phyloP scores from a whole-genome alignment of 2,888 invertebrate species.

The Cosmia pyralina region DNA sequence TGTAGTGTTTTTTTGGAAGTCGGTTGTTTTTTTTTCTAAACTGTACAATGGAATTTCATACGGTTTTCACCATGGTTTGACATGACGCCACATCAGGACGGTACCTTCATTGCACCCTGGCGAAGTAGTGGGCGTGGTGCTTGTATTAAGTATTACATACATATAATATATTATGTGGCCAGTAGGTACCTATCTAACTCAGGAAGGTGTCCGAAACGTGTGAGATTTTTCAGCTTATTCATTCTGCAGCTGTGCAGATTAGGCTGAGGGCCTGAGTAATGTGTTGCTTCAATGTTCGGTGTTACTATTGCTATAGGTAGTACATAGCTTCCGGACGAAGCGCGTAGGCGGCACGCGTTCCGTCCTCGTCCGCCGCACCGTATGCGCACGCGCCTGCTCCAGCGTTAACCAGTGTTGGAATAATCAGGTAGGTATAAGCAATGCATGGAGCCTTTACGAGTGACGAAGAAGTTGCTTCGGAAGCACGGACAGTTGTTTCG shows the following conservation, averaged over 20 bases:
- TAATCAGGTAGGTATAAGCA: not conserved
- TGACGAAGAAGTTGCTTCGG: not conserved
- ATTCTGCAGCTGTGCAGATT: constrained; percentile 33
- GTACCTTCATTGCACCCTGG: too few relatives aligned
- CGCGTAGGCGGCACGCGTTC: constrained; percentile 36
- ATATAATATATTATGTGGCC: too few relatives aligned
- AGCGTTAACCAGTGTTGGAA: constrained; percentile 1
- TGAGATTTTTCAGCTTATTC: not conserved
- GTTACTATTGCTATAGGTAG: not conserved
- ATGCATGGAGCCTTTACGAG: not conserved
- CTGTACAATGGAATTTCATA: too few relatives aligned
- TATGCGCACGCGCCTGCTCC: not conserved
- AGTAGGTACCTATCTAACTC: not conserved
- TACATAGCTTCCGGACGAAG: constrained; percentile 35
- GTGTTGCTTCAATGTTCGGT: constrained; percentile 9
- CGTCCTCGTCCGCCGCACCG: constrained; percentile 3
- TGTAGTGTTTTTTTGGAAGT: too few relatives aligned
- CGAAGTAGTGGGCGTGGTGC: too few relatives aligned
- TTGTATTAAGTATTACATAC: too few relatives aligned
- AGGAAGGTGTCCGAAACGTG: not conserved
- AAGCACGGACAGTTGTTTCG: not conserved
- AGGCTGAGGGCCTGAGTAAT: constrained; percentile 28
- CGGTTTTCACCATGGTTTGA: too few relatives aligned
- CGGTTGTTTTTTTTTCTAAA: too few relatives aligned
- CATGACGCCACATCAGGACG: not conserved